phyloP scores from a whole-genome alignment of 2,113 vertebrate genomes.

The Salvelinus fontinalis region DNA sequence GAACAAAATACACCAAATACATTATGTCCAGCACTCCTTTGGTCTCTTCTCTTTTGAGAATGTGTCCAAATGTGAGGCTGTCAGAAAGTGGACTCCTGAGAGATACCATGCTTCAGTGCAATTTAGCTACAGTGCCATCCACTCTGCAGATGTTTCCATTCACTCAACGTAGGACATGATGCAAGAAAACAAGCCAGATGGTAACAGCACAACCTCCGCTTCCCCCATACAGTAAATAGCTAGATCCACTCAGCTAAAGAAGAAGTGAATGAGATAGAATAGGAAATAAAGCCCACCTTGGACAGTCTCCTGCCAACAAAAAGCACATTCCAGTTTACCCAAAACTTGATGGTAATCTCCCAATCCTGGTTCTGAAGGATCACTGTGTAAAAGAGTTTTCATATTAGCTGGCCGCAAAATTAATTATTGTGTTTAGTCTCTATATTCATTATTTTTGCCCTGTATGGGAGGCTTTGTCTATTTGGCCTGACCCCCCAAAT shows the following conservation, averaged over 20 bases:
- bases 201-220: constrained; percentile 12
- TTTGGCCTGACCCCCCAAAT: too few species aligned
- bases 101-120: constrained; percentile 9
- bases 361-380: not conserved
- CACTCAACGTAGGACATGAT: constrained; percentile 25
- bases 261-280: constrained; percentile 17
- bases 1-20: not conserved
- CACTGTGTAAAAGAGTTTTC: not conserved
- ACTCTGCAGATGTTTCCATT: constrained; percentile 37
- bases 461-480: not conserved
- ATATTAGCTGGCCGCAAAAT: not conserved
- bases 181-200: constrained; percentile 34
- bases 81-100: not conserved
- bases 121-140: constrained; percentile 24
- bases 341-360: not conserved
- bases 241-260: constrained; percentile 11
- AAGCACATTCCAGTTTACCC: not conserved
- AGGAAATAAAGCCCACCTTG: constrained; percentile 3
- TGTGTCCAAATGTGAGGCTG: not conserved
- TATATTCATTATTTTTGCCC: not conserved
- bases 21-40: not conserved
- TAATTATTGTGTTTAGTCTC: not conserved
- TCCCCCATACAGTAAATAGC: constrained; percentile 11
- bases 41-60: not conserved
- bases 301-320: not conserved